Evolutionary conservation across 2,113 vertebrate genomes (phyloP), one percentile per base, ranked within the genome.

Genomic region (Zeus faber): DNA sequence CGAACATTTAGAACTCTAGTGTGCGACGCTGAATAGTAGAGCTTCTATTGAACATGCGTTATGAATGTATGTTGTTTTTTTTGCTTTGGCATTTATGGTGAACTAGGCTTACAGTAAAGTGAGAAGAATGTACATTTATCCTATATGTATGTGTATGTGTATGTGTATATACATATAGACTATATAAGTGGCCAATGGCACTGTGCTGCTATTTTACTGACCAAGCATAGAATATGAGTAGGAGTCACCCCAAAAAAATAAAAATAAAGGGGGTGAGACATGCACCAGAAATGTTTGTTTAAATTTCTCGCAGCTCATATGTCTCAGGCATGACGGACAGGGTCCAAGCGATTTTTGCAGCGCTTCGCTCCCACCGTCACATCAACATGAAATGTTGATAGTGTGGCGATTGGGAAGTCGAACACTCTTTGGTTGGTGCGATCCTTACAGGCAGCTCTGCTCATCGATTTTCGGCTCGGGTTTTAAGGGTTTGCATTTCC

Each of bases 391-490:
- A 83, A 82, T 79, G 84, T 85, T 86, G 84, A 88, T 84, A 81
- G 82, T 62, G 62, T 49, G 3, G 65, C 67, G 68, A 85, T 81
- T 77, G 59, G 81, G 84, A 87, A 84, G 83, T 81, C 46, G 55
- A 75, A 66, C 40, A 17, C 39, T 72, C 80, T 85, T 81, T 78
- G 76, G 75, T 72, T 61, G 48, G 75, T 18, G 40, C 54, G 27
- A 72, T 85, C 75, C 62, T 86, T 80, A 78, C 72, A 79, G 80
- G 74, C 81, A 81, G 70, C 76, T 78, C 63, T 45, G 74, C 58
- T 67, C 74, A 91, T 89, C 55, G 88, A 90, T 90, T 89, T 89
- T 83, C 37, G 54, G 63, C 84, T 86, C 70, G 18, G 57, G 69
- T 87, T 88, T 75, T 79, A 76, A 83, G 77, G 82, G 76, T 77